phyloP scores from a whole-genome alignment of 2,797 vertebrate genomes.

The Hoplostethus atlanticus region DNA sequence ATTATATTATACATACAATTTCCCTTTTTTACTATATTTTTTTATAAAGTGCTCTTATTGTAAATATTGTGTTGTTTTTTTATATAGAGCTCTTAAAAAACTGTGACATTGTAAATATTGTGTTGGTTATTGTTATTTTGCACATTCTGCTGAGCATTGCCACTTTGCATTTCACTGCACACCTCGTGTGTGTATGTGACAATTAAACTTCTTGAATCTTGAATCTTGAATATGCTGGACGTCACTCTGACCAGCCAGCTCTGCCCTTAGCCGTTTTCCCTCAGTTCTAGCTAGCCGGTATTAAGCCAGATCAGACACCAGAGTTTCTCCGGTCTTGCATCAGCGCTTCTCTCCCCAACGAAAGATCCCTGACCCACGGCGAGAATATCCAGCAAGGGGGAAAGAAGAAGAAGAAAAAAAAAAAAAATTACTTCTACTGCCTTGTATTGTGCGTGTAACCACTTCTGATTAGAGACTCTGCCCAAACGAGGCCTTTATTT shows the following conservation, averaged over 20 bases:
- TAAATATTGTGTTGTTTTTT: no score
- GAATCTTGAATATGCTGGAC: slow-evolving; percentile 10
- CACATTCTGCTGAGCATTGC: no score
- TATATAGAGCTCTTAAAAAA: no score
- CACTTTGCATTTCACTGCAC: no score
- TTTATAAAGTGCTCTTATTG: no score
- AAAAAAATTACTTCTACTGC: slow-evolving; percentile 8
- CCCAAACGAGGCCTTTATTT: slow-evolving; percentile 11
- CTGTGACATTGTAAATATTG: no score
- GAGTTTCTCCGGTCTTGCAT: slow-evolving; percentile 15
- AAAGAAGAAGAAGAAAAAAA: not conserved
- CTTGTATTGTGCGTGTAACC: slow-evolving; percentile 7
- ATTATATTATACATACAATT: no score
- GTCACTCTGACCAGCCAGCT: not conserved
- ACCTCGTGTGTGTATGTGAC: no score
- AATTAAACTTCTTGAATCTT: no score
- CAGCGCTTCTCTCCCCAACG: not conserved
- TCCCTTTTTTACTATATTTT: no score
- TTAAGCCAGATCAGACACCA: no score
- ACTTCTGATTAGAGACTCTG: slow-evolving; percentile 29
- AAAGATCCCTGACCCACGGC: slow-evolving; percentile 30
- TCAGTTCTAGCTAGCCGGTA: slow-evolving; percentile 14
- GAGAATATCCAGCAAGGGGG: slow-evolving; percentile 9
- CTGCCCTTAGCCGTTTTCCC: not conserved
- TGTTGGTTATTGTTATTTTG: no score